Evolutionary conservation across 2,797 vertebrate genomes (phyloP), one percentile per base, ranked within the genome.

Genomic region (Phoxinus dragarum): DNA sequence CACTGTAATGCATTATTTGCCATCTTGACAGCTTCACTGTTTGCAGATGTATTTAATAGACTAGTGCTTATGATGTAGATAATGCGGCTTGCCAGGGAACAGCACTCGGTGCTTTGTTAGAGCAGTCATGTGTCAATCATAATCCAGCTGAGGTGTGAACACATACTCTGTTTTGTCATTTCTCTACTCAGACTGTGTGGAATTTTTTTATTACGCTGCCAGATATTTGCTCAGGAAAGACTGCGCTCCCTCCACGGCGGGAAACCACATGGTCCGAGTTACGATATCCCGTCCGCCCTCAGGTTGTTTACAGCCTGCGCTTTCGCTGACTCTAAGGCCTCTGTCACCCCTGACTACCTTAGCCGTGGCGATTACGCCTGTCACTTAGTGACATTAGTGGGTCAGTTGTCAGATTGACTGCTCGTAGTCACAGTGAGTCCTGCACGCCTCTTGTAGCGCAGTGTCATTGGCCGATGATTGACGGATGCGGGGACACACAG

Each of bases 351-450:
- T 69, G 83, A 90, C 91, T 88, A 92, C 52, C 80, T 75, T 90
- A 88, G 90, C 86, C 73, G 40, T n/a, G 80, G 59, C 74, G 27
- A 10, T 80, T 73, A 54, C 87, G 90, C 87, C 80, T 68, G 77
- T 91, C 90, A 88, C 89, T 61, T 68, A 12, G 84, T 94, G 94
- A 95, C 93, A 94, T 92, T 91, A 93, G 93, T 93, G 89, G 93
- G 93, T 92, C 92, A 89, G 85, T 92, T 92, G 93, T 94, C 92
- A 93, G 91, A 90, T 74, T 82, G 85, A 83, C 87, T 64, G 77
- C 91, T 92, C 88, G 86, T 84, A 89, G 77, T 84, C 56, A 81
- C 92, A 92, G 92, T 86, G 90, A 88, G 91, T 76, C 64, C 79
- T 72, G 67, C 75, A 59, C 61, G 66, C 64, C 78, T 19, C 1